Evolutionary conservation across 2,888 invertebrate genomes (phyloP).

Genomic region (Ctena decussata): DNA sequence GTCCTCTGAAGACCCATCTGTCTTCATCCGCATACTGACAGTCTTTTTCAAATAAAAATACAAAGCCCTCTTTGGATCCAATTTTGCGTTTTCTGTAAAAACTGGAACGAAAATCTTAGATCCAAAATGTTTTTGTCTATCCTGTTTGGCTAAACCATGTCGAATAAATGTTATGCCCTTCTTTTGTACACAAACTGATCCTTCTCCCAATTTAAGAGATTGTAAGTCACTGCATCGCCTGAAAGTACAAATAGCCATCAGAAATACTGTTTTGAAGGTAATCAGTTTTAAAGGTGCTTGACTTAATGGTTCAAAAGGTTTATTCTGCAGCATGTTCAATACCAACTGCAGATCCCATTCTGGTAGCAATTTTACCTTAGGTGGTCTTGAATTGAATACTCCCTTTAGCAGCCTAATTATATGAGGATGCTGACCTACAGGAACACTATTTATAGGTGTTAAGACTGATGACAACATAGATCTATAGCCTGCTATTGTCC

Average conservation of each 20-base stretch:
- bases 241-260: constrained; percentile 32
- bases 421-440: constrained; percentile 37
- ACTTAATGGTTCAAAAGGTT: constrained; percentile 41
- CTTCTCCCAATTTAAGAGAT: no score
- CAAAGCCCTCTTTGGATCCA: no score
- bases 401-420: constrained; percentile 25
- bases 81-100: no score
- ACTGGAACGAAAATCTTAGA: no score
- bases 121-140: no score
- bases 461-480: constrained; percentile 26
- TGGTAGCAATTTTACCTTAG: constrained; percentile 21
- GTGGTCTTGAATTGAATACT: constrained; percentile 37
- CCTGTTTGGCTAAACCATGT: no score
- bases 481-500: constrained; percentile 34
- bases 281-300: constrained; percentile 16
- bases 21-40: no score
- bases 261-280: constrained; percentile 22
- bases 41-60: no score
- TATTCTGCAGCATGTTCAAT: constrained; percentile 20
- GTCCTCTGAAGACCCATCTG: no score
- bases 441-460: background rate
- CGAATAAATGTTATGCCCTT: no score
- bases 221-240: constrained; percentile 26
- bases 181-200: background rate
- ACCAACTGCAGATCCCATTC: constrained; percentile 44